phyloP scores from a whole-genome alignment of 23 tunicate genomes.

The Halocynthia roretzi region DNA sequence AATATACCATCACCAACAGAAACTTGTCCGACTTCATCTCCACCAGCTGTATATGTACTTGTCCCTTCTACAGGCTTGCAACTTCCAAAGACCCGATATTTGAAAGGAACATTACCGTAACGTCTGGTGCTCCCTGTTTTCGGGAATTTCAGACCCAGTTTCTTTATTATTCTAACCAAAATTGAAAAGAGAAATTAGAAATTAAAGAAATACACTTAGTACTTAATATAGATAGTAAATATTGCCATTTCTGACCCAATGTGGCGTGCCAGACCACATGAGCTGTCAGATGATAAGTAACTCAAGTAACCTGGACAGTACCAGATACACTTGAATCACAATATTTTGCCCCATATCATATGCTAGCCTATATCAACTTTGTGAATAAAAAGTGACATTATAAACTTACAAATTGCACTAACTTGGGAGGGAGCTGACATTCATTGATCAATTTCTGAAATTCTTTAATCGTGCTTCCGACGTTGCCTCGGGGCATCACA shows the following conservation, averaged over 20 bases:
- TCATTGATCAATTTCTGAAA: slow-evolving; percentile 41
- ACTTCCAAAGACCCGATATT: slow-evolving; percentile 11
- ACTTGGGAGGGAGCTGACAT: slow-evolving; percentile 65
- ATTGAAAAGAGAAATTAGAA: too few relatives aligned
- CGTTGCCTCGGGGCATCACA: slow-evolving; percentile 83
- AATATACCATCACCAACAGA: too few relatives aligned
- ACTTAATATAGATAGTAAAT: too few relatives aligned
- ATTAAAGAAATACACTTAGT: too few relatives aligned
- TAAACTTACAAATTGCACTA: neutral
- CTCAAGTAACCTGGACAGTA: too few relatives aligned
- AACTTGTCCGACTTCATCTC: slow-evolving; percentile 3
- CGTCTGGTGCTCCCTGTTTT: slow-evolving; percentile 34
- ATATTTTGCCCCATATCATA: neutral
- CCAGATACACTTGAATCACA: neutral
- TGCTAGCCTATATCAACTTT: neutral
- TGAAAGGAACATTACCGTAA: slow-evolving; percentile 68
- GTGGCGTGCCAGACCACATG: too few relatives aligned
- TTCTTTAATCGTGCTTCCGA: slow-evolving; percentile 56
- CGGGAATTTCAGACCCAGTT: slow-evolving; percentile 51
- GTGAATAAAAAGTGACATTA: neutral
- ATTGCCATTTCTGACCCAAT: too few relatives aligned
- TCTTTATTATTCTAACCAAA: slow-evolving; percentile 39
- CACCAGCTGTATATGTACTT: slow-evolving; percentile 19
- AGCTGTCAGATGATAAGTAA: too few relatives aligned
- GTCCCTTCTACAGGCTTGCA: neutral